phyloP scores from a whole-genome alignment of 1,140 invertebrate species.

The Coelopa frigida region DNA sequence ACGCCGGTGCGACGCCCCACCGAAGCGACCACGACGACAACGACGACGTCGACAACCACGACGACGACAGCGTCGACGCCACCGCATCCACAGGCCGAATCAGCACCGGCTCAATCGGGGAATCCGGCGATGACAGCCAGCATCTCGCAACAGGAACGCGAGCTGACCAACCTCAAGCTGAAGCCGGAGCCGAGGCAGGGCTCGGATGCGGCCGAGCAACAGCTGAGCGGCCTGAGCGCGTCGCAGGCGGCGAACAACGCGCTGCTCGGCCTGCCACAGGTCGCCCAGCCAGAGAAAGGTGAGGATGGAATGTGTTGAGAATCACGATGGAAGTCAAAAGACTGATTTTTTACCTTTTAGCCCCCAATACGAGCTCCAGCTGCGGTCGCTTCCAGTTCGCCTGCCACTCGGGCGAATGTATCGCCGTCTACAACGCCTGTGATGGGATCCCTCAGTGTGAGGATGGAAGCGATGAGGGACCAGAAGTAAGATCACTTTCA shows the following conservation, averaged over 20 bases:
- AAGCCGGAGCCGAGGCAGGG: slow-evolving; percentile 32
- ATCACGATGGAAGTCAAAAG: background rate
- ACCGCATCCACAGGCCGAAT: slow-evolving; percentile 13
- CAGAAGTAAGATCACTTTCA: slow-evolving; percentile 66
- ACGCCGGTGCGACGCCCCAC: slow-evolving; percentile 37
- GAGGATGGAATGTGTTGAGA: background rate
- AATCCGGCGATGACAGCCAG: slow-evolving; percentile 25
- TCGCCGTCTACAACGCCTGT: slow-evolving; percentile 90
- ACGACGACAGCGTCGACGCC: slow-evolving; percentile 8
- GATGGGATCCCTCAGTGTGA: slow-evolving; percentile 90
- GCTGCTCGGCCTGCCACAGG: slow-evolving; percentile 4
- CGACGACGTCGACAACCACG: no score
- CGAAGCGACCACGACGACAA: slow-evolving; percentile 27
- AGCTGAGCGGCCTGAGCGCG: background rate
- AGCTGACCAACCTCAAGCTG: slow-evolving; percentile 55
- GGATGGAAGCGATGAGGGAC: slow-evolving; percentile 84
- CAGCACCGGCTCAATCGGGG: no score
- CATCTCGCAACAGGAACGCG: slow-evolving; percentile 65
- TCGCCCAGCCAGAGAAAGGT: slow-evolving; percentile 11
- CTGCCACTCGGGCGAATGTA: slow-evolving; percentile 82
- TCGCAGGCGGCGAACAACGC: background rate
- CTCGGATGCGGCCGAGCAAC: slow-evolving; percentile 6
- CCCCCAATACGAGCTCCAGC: slow-evolving; percentile 25
- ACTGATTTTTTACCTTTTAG: slow-evolving; percentile 6
- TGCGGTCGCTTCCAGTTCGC: slow-evolving; percentile 82